phyloP scores from a whole-genome alignment of 2,888 invertebrate genomes.

The Nezara viridula region DNA sequence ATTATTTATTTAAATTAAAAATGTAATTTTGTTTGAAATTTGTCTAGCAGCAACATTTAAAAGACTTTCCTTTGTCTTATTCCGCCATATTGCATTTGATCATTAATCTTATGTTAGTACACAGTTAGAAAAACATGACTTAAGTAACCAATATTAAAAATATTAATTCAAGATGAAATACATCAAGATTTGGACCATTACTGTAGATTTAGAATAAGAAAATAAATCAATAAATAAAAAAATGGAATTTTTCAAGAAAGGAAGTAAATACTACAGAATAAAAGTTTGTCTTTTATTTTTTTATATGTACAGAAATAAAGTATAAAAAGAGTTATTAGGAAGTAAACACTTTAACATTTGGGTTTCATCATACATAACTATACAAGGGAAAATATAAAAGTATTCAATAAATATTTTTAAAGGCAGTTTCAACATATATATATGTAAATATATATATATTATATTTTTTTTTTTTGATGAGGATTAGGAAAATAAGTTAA shows the following conservation, averaged over 20 bases:
- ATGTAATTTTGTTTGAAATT: too few relatives aligned
- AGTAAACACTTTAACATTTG: slow-evolving; percentile 61
- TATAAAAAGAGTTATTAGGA: slow-evolving; percentile 65
- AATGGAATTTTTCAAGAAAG: background rate
- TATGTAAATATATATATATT: slow-evolving; percentile 24
- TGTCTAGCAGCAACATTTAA: too few relatives aligned
- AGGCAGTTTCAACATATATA: slow-evolving; percentile 57
- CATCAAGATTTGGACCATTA: too few relatives aligned
- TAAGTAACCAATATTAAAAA: too few relatives aligned
- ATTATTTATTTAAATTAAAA: too few relatives aligned
- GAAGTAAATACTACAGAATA: slow-evolving; percentile 35
- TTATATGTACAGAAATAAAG: slow-evolving; percentile 66
- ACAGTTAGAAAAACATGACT: too few relatives aligned
- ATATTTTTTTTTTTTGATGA: slow-evolving; percentile 48
- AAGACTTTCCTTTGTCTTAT: too few relatives aligned
- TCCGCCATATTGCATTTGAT: too few relatives aligned
- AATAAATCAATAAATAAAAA: background rate
- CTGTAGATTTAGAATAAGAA: too few relatives aligned
- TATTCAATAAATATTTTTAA: slow-evolving; percentile 59
- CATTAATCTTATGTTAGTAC: too few relatives aligned
- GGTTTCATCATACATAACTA: slow-evolving; percentile 61
- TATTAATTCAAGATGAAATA: too few relatives aligned
- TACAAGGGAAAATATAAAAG: slow-evolving; percentile 63
- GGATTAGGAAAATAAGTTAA: slow-evolving; percentile 58
- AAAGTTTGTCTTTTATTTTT: slow-evolving; percentile 63